Evolutionary conservation across 1,140 invertebrate genomes (phyloP), one percentile per base, ranked within the genome.

Genomic region (Helicoverpa armigera): DNA sequence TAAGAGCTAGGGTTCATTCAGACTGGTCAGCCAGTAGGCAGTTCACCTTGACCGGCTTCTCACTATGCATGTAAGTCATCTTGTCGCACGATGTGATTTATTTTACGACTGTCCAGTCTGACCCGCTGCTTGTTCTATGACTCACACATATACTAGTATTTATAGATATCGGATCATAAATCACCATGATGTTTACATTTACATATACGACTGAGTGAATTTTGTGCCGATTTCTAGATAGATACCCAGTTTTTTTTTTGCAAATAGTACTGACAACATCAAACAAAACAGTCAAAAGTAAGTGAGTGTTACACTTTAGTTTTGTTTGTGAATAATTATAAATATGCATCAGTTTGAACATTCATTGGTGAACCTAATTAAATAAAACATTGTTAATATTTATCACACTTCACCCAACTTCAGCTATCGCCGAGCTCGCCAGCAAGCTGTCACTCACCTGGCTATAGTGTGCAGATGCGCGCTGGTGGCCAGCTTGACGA

Each of bases 401-500:
- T n/a, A n/a, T n/a, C n/a, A n/a, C n/a, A n/a, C n/a, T n/a, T n/a
- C n/a, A n/a, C n/a, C n/a, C n/a, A n/a, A 23, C 56, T 12, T 43
- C 35, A 43, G 35, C 0, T 43, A 3, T 9, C 2, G 23, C 69
- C 4, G 29, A 31, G 13, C 16, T 13, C 16, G 63, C 9, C 63
- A 48, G n/a, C 63, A 48, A 50, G 35, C 63, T 67, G 35, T 43
- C 7, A 80, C 90, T 88, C 69, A 94, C 93, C 93, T 94, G 77
- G 92, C 89, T 2, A 94, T 91, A 29, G 91, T 94, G 73, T 91
- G 91, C 12, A 94, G 86, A 35, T 92, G 92, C 0, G 93, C 91
- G 82, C 90, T 93, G 70, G 89, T 93, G 53, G 93, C 93, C 74
- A 94, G 77, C 81, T 94, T 94, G 10, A 94, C 92, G 13, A 94